Base-by-base conservation (phyloP, 2,797 vertebrate genomes). In the Dallia pectoralis region DNA sequence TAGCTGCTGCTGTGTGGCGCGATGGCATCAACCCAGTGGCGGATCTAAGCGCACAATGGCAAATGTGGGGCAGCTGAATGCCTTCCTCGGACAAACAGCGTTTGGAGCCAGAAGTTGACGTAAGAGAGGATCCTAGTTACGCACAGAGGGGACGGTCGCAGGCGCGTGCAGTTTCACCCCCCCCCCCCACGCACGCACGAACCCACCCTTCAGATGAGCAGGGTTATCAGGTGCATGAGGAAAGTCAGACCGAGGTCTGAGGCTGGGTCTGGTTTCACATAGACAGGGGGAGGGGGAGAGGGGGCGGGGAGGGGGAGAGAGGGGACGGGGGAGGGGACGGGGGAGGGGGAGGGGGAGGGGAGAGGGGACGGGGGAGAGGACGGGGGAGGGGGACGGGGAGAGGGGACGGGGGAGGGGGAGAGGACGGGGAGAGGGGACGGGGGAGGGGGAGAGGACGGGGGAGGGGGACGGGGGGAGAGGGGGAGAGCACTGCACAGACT, bases 211-310 rank as follows among this genome's bases (percentile, higher is more conserved):
- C 12, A 63, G 47, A 25, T 88, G 85, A 87, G 82, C 72, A 32
- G 86, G 80, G 83, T 86, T 79, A 85, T 61, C 59, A 80, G 82
- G 83, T 84, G 78, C 74, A 70, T 14, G 70, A 74, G 87, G 90
- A 88, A 85, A 82, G 80, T 69, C 75, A 74, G 79, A 83, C 86
- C 88, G 81, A 84, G 81, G 84, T 83, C 80, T 82, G 71, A 73
- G 56, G 75, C 14, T 5, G 76, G 81, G 77, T 90, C 83, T 77
- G 81, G 85, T 91, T 91, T 89, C 90, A 89, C 77, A 2, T 2
- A 75, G 33, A 16, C 11, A 65, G 67, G 3, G 65, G 32, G 75
- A 33, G 19, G 49, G 74, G 76, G 32, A 4, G 22, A 51, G 49
- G 6, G 69, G 22, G 69, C 15, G 15, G 6, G 82, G 84, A 40